Conservation (phyloP, 2,888 invertebrate species). For the Liodrosophila aerea region DNA sequence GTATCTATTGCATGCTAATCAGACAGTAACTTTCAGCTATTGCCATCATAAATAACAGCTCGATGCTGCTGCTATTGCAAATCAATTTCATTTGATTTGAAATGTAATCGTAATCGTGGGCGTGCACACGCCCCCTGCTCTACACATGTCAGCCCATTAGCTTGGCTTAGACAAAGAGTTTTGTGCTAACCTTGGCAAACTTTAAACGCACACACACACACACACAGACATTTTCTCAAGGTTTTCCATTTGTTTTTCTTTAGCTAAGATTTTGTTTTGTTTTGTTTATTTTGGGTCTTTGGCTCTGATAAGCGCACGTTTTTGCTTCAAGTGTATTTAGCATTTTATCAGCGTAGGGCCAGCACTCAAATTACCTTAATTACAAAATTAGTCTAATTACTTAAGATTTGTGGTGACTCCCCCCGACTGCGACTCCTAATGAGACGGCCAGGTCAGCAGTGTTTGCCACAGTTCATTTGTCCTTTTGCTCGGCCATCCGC, state of each 20-base stretch:
- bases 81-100: conserved; percentile 38
- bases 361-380: conserved; percentile 63
- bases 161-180: too few relatives aligned
- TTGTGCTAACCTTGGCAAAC: not conserved
- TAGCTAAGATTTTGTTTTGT: not conserved
- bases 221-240: not conserved
- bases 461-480: conserved; percentile 15
- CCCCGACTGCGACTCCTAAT: not conserved
- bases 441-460: conserved; percentile 55
- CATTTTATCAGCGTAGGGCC: conserved; percentile 57
- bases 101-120: conserved; percentile 26
- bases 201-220: not conserved
- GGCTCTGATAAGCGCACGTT: conserved; percentile 36
- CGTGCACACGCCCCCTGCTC: not conserved
- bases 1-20: conserved; percentile 15
- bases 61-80: conserved; percentile 27
- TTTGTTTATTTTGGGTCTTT: conserved; percentile 3
- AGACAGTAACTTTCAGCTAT: not conserved
- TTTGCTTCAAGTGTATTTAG: conserved; percentile 28
- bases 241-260: not conserved
- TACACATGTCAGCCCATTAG: not conserved
- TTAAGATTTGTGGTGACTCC: conserved; percentile 51
- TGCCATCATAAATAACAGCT: conserved; percentile 30
- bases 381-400: conserved; percentile 69
- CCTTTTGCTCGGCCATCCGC: conserved; percentile 41